These are phyloP conservation scores for Brachionus rotundiformis DNA, from an alignment of 1,140 invertebrate species.

Conservation along the genomic window DNA sequence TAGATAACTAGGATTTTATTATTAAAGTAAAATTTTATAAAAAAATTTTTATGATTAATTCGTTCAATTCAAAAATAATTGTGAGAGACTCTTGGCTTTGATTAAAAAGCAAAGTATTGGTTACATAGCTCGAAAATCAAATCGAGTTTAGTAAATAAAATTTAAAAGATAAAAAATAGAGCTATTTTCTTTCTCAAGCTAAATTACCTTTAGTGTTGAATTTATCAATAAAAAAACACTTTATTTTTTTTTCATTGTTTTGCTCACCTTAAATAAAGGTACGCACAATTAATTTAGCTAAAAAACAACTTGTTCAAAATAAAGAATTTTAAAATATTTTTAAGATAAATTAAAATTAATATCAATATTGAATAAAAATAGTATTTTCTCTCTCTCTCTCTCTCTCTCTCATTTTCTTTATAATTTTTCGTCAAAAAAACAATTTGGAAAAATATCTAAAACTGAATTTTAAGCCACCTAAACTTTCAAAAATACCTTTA, in stretches of 20 bases:
- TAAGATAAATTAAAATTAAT: constrained; percentile 43
- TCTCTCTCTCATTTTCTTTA: background rate
- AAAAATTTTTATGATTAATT: constrained; percentile 44
- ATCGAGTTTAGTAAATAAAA: constrained; percentile 22
- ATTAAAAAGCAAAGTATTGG: constrained; percentile 29
- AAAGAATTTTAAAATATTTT: constrained; percentile 25
- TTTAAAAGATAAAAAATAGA: constrained; percentile 36
- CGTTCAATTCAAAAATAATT: constrained; percentile 30
- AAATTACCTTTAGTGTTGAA: constrained; percentile 18
- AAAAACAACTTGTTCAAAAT: background rate
- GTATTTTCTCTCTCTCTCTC: background rate
- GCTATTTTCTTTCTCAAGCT: background rate
- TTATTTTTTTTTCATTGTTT: constrained; percentile 32
- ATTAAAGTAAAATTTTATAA: constrained; percentile 7
- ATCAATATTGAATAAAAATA: constrained; percentile 44
- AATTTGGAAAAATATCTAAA: background rate
- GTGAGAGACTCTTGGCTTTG: background rate
- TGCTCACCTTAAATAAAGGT: constrained; percentile 37
- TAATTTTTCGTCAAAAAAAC: background rate
- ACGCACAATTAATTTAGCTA: constrained; percentile 33
- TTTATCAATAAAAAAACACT: constrained; percentile 24
- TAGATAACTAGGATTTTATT: background rate
- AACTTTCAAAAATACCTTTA: background rate
- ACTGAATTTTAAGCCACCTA: background rate
- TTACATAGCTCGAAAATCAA: background rate